These are phyloP conservation scores for Ichneumon xanthorius DNA, from an alignment of 2,888 invertebrate species.

Conservation along the genomic window DNA sequence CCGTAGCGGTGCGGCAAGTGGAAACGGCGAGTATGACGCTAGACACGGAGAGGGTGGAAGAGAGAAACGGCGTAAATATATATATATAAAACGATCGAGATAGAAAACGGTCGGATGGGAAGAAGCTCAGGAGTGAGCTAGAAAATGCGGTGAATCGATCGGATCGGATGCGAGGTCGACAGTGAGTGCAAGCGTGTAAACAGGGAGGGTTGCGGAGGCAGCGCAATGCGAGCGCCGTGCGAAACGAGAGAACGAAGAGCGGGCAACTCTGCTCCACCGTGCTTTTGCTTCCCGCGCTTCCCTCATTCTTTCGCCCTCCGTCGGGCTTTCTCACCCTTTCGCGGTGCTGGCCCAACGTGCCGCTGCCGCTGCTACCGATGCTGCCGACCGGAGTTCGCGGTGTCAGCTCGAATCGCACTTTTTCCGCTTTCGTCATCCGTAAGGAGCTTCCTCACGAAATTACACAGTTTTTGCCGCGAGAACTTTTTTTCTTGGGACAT, in stretches of 20 bases:
- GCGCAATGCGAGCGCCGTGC: constrained; percentile 14
- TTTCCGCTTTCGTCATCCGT: constrained; percentile 27
- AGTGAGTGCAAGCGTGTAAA: constrained; percentile 61
- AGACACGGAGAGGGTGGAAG: constrained; percentile 30
- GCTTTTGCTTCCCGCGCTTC: background rate
- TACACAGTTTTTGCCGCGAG: background rate
- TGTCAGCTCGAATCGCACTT: constrained; percentile 61
- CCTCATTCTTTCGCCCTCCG: background rate
- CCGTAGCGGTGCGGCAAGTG: constrained; percentile 39
- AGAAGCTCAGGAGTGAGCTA: constrained; percentile 20
- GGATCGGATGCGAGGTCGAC: constrained; percentile 60
- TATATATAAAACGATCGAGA: background rate
- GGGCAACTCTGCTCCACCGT: constrained; percentile 6
- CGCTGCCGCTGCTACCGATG: constrained; percentile 34
- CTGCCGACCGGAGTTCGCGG: constrained; percentile 38
- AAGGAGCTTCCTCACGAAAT: background rate
- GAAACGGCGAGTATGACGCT: constrained; percentile 43
- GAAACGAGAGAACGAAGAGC: constrained; percentile 33
- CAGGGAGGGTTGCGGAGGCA: constrained; percentile 30
- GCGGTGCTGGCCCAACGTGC: constrained; percentile 9
- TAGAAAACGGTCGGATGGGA: background rate
- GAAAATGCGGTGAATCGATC: constrained; percentile 56
- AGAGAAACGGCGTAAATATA: constrained; percentile 23
- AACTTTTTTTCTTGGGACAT: background rate
- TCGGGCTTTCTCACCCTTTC: background rate